phyloP scores from a whole-genome alignment of 2,113 vertebrate genomes.

The Herpailurus yagouaroundi region DNA sequence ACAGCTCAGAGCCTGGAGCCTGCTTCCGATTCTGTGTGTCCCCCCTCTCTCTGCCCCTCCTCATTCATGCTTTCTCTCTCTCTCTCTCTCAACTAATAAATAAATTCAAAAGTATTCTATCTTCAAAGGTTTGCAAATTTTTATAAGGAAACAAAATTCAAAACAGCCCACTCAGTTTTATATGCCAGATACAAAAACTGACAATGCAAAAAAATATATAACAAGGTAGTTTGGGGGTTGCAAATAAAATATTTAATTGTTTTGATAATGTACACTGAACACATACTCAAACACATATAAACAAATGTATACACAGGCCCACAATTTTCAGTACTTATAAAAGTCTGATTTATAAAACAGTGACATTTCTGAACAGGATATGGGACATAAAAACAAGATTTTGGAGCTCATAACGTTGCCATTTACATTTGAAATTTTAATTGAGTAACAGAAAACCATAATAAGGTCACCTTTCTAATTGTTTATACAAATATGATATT shows the following conservation, averaged over 20 bases:
- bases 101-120: neutral
- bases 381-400: neutral
- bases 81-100: no score
- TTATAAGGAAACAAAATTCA: neutral
- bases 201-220: neutral
- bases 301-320: neutral
- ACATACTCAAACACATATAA: neutral
- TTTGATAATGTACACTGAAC: neutral
- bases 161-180: neutral
- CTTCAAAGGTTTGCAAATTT: neutral
- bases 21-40: no score
- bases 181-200: neutral
- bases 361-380: neutral
- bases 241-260: neutral
- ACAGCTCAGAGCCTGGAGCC: no score
- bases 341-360: neutral
- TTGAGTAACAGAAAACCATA: neutral
- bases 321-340: neutral
- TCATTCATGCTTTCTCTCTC: no score
- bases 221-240: rapidly evolving
- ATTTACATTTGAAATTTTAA: neutral
- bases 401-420: neutral
- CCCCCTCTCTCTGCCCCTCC: no score
- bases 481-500: neutral
- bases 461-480: neutral